phyloP scores from a whole-genome alignment of 1,140 invertebrate genomes.

The Caenorhabditis tropicalis region DNA sequence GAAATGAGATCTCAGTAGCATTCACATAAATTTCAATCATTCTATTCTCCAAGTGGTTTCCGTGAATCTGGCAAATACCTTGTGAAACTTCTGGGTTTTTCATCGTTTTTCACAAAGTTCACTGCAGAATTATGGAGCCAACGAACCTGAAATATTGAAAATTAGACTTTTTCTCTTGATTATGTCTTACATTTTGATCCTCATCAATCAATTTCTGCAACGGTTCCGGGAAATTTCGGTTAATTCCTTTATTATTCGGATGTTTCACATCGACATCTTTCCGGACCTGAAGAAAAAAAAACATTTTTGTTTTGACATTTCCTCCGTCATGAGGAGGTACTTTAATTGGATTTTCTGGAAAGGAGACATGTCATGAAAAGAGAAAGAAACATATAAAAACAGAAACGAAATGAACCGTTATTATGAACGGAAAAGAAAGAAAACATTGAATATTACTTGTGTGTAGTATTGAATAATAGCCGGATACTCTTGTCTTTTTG shows the following conservation, averaged over 20 bases:
- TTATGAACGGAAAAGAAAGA: not conserved
- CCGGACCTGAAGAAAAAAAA: constrained; percentile 58
- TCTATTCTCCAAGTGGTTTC: not conserved
- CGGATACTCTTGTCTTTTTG: constrained; percentile 67
- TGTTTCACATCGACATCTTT: constrained; percentile 66
- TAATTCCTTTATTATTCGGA: constrained; percentile 69
- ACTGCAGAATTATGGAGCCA: constrained; percentile 64
- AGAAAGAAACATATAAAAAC: not conserved
- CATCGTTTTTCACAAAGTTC: constrained; percentile 58
- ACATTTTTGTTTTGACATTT: constrained; percentile 19
- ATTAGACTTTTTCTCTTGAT: not conserved
- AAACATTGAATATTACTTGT: constrained; percentile 58
- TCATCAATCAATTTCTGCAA: constrained; percentile 60
- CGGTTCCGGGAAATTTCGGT: constrained; percentile 67
- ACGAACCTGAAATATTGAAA: constrained; percentile 58
- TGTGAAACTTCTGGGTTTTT: constrained; percentile 11
- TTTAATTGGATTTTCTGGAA: not conserved
- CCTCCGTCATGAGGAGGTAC: not conserved
- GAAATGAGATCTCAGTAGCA: not conserved
- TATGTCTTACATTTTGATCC: constrained; percentile 48
- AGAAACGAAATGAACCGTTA: too few species aligned
- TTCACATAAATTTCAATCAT: not conserved
- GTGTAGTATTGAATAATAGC: constrained; percentile 70
- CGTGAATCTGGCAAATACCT: not conserved
- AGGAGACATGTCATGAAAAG: not conserved